Evolutionary conservation across 2,113 vertebrate genomes (phyloP).

Genomic region (Salvelinus namaycush): DNA sequence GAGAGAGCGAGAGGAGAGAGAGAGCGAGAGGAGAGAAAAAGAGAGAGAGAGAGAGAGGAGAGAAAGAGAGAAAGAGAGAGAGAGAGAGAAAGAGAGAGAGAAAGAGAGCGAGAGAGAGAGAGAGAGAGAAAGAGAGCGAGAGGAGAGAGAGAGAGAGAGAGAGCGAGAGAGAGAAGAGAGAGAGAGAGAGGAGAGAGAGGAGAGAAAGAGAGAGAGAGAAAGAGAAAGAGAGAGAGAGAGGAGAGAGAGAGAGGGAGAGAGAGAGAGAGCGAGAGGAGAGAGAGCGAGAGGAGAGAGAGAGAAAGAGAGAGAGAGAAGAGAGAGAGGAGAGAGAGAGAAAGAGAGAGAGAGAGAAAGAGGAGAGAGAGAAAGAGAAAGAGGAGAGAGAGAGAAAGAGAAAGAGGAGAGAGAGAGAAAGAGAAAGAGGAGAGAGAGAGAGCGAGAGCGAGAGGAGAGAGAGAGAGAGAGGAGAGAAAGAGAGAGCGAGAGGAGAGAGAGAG

Average conservation of each 20-base stretch:
- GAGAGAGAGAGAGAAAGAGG: too few species aligned
- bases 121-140: background rate
- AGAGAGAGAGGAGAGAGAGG: accelerated
- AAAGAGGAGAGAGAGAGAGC: accelerated
- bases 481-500: too few species aligned
- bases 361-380: background rate
- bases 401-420: too few species aligned
- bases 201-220: accelerated
- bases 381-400: background rate
- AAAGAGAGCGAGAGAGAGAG: accelerated
- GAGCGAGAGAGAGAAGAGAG: too few species aligned
- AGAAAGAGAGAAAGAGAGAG: accelerated
- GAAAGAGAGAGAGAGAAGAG: accelerated
- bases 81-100: too few species aligned
- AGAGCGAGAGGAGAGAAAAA: background rate
- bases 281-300: accelerated
- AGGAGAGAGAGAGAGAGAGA: background rate
- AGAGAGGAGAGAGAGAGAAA: accelerated
- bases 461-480: accelerated
- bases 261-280: too few species aligned
- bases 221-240: too few species aligned
- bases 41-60: too few species aligned
- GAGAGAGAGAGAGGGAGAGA: background rate
- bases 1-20: background rate
- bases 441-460: accelerated